Conservation (phyloP, 1,140 invertebrate species). For the Pogonomyrmex barbatus region DNA sequence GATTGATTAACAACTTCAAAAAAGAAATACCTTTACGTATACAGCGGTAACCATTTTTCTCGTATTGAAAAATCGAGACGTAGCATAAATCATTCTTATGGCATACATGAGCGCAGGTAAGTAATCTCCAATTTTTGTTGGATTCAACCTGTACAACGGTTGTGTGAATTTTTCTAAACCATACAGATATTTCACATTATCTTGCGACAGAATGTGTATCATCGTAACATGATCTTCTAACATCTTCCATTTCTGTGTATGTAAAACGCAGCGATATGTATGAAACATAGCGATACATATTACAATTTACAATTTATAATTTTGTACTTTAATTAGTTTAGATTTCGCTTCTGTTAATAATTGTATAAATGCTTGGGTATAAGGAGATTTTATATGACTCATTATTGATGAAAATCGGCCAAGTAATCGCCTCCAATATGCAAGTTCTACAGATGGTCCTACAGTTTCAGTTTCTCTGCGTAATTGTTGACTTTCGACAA, state of each 20-base stretch:
- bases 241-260: slow-evolving; percentile 91
- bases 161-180: slow-evolving; percentile 94
- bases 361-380: slow-evolving; percentile 89
- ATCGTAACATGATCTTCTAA: slow-evolving; percentile 91
- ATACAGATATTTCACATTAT: slow-evolving; percentile 96
- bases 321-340: slow-evolving; percentile 89
- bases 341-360: slow-evolving; percentile 90
- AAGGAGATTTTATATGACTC: slow-evolving; percentile 90
- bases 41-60: slow-evolving; percentile 89
- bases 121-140: slow-evolving; percentile 89
- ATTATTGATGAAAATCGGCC: slow-evolving; percentile 93
- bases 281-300: background rate
- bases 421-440: slow-evolving; percentile 93
- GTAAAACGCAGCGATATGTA: background rate
- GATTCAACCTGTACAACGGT: slow-evolving; percentile 92
- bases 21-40: slow-evolving; percentile 88
- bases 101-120: slow-evolving; percentile 91
- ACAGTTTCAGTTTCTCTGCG: slow-evolving; percentile 92
- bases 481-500: slow-evolving; percentile 91
- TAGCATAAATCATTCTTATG: slow-evolving; percentile 93
- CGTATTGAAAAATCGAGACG: slow-evolving; percentile 92
- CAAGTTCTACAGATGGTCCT: slow-evolving; percentile 92
- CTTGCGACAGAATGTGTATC: slow-evolving; percentile 93
- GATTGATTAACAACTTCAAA: slow-evolving; percentile 15
- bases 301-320: background rate